Conservation (phyloP, 1,140 invertebrate species). For the Temnothorax longispinosus region DNA sequence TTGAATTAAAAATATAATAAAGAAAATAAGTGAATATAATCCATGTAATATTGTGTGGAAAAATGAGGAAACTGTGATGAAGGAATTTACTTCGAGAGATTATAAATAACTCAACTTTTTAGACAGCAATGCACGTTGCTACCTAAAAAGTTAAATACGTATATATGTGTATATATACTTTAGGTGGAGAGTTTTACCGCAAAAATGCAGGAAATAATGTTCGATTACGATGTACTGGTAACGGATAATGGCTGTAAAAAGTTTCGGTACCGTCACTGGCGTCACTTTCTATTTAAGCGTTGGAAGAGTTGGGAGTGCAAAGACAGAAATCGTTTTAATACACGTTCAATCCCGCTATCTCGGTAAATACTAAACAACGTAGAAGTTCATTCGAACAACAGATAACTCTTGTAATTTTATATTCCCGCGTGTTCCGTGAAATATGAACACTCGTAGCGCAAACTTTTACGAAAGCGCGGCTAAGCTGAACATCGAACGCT, state of each 20-base stretch:
- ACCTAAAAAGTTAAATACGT: too few species aligned
- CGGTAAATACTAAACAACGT: background rate
- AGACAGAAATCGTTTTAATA: background rate
- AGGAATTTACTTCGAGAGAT: background rate
- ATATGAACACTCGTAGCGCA: background rate
- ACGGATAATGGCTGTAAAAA: conserved; percentile 17
- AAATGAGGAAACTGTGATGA: background rate
- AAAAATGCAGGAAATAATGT: conserved; percentile 18
- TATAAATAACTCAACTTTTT: background rate
- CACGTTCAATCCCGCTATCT: background rate
- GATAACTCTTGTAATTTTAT: background rate
- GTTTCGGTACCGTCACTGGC: background rate
- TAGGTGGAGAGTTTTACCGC: background rate
- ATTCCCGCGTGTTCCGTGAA: background rate
- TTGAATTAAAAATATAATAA: background rate
- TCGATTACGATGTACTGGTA: conserved; percentile 1
- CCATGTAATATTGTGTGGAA: background rate
- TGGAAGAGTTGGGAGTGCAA: background rate
- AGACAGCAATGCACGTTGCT: background rate
- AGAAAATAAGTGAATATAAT: background rate
- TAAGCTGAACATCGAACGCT: background rate
- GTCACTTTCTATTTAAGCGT: conserved; percentile 19
- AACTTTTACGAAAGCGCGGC: conserved; percentile 16
- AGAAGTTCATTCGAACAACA: background rate
- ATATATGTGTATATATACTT: background rate